Conservation (phyloP, 2,888 invertebrate genomes). For the Callimorpha dominula region DNA sequence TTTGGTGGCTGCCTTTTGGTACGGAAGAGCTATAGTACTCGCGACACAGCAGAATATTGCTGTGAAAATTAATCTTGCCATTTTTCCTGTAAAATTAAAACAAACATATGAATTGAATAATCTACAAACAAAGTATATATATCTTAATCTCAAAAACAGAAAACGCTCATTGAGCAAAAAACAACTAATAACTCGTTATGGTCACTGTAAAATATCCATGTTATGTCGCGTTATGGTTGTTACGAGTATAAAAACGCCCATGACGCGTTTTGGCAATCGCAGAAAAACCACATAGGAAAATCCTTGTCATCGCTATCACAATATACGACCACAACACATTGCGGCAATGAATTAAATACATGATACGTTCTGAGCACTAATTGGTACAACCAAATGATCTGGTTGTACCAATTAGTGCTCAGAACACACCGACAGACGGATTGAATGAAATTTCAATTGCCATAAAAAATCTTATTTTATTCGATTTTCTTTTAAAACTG, state of each 20-base stretch:
- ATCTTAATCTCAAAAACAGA: not conserved
- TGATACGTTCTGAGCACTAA: not conserved
- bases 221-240: too few relatives aligned
- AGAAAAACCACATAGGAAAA: not conserved
- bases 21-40: constrained; percentile 1
- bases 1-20: not conserved
- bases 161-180: not conserved
- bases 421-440: too few relatives aligned
- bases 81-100: not conserved
- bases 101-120: not conserved
- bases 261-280: not conserved
- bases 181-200: not conserved
- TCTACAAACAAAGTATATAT: too few relatives aligned
- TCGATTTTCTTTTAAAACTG: not conserved
- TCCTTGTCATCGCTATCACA: not conserved
- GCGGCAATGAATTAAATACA: too few relatives aligned
- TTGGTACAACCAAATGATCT: not conserved
- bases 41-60: not conserved
- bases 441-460: not conserved
- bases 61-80: constrained; percentile 8
- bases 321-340: not conserved
- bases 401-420: too few relatives aligned
- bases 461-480: not conserved
- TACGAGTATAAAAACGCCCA: not conserved
- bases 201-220: too few relatives aligned